Evolutionary conservation across 2,113 vertebrate species (phyloP), one percentile per base, ranked within the genome.

Genomic region (Pyrgilauda ruficollis): DNA sequence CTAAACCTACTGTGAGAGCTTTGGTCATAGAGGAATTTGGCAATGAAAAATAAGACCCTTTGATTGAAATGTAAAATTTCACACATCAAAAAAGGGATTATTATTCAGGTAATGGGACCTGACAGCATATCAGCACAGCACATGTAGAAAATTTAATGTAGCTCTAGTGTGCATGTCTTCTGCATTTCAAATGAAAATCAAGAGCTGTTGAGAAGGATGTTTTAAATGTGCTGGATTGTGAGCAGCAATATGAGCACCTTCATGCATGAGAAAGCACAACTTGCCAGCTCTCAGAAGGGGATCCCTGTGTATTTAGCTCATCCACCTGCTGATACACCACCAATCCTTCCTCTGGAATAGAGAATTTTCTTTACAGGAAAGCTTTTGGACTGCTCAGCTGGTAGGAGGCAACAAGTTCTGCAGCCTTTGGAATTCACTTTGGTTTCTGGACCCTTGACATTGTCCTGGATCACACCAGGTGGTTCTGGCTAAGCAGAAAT

Each of bases 111-210:
- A 89, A 84, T 72, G 26, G 61, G 52, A 94, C 49, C 31, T 78
- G 92, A 81, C 33, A 72, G 94, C n/a, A 47, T 79, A 88, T 84
- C 82, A 96, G 39, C 69, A 74, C 49, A 67, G 61, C 79, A 91
- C 81, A 88, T 20, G 72, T 44, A 86, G 83, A 53, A 89, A 91
- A 93, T 76, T 53, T 50, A 58, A 76, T 35, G 73, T n/a, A 68
- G 53, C 49, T 46, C 55, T 37, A 12, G 66, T 56, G 59, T 94
- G 87, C 50, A 70, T 84, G 58, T 84, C 67, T 78, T 76, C 72
- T 90, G 76, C 72, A 87, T 93, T 96, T 86, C 74, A 87, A 96
- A 81, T 5, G 20, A 64, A 93, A 96, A 69, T 68, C 68, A 31
- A 90, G 82, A 78, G 70, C 67, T 90, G 22, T 39, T 1, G 14